Base-by-base conservation (phyloP, 2,888 invertebrate genomes). In the Cacoxenus indagator region DNA sequence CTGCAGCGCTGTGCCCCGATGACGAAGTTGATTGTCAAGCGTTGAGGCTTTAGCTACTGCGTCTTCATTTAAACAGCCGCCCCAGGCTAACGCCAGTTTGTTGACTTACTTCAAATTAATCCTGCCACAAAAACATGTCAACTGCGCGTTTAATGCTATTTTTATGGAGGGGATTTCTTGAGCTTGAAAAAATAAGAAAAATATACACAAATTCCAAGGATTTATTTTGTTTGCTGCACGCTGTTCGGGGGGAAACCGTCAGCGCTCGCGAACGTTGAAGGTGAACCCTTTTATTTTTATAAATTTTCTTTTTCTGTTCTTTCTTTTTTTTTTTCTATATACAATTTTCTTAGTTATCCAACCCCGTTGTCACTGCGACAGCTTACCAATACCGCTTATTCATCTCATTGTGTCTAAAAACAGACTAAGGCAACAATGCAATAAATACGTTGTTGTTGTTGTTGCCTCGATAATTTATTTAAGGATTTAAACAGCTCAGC, bases 41-140 rank as follows among this genome's bases (percentile, higher is more conserved):
- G 29, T 27, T 17, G 19, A 37, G 24, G 2, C 5, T 4, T 24
- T 17, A 26, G 29, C 4, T 57, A 43, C 17, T 55, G 24, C 54
- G 57, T 19, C 37, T 65, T 65, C 43, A 4, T 62, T 61, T 51
- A n/a, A 48, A n/a, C 19, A 31, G 43, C 31, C n/a, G 43, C 61
- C 43, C 43, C 43, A 51, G 51, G 24, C 26, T 17, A 11, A 11
- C 11, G 9, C 17, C 19, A 72, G 74, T 75, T 75, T 76, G 67
- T 75, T 76, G 77, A 75, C 75, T 75, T 72, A 64, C 67, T 64
- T 37, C 48, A 67, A 68, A 70, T 69, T 85, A 85, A 85, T 80
- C 78, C 77, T 55, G 75, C 82, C 84, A 69, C 84, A 83, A 78
- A 62, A 74, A 74, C 69, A 76, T 73, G 69, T 69, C 59, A 68